Percentiles rank a stretch among this genome's conserved stretches.
phyloP scores from a whole-genome alignment of 1,140 invertebrate species.

The Muscidifurax raptorellus region DNA sequence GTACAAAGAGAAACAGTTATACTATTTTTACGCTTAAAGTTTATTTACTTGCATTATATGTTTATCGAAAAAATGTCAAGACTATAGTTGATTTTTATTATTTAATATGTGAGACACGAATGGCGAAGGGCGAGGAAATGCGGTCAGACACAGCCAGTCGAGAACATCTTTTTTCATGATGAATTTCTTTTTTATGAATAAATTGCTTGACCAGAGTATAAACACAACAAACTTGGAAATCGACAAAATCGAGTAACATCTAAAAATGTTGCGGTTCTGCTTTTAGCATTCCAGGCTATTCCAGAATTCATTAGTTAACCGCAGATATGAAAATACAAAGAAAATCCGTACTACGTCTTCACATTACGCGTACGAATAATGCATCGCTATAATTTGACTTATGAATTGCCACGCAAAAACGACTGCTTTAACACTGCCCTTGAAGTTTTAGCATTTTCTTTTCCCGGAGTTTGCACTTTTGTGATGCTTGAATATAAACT shows the following conservation, averaged over 20 bases:
- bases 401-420: conserved; percentile 22
- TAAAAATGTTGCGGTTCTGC: conserved; percentile 16
- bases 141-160: conserved; percentile 52
- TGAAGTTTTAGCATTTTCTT: conserved; percentile 31
- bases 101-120: conserved; percentile 61
- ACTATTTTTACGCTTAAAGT: conserved; percentile 60
- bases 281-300: conserved; percentile 6
- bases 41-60: conserved; percentile 64
- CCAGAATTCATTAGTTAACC: background rate
- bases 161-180: conserved; percentile 40
- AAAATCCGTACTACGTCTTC: conserved; percentile 31
- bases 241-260: background rate
- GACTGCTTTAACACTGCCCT: conserved; percentile 12
- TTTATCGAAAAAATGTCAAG: conserved; percentile 67
- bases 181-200: conserved; percentile 38
- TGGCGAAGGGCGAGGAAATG: conserved; percentile 60
- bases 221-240: conserved; percentile 34
- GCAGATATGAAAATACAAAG: conserved; percentile 36
- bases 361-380: conserved; percentile 21
- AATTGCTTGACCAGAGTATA: conserved; percentile 42
- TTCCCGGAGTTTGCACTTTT: conserved; percentile 22
- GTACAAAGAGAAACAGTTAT: conserved; percentile 74
- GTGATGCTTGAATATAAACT: conserved; percentile 36
- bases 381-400: conserved; percentile 42
- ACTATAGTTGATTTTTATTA: conserved; percentile 61